Evolutionary conservation across 2,113 vertebrate species (phyloP).

Genomic region (Corythoichthys intestinalis): DNA sequence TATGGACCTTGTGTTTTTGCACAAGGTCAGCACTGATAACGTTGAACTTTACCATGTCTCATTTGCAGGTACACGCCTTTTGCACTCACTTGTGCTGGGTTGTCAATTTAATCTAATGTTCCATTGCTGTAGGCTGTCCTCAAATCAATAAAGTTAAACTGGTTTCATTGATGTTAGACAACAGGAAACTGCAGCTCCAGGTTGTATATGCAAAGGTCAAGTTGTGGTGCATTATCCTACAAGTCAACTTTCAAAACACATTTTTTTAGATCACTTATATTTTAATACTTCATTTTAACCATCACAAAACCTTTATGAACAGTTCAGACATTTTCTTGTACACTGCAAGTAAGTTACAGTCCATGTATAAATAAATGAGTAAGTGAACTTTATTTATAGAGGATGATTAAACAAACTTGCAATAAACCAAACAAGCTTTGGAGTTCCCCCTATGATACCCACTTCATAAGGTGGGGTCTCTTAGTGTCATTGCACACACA

Average conservation of each 20-base stretch:
- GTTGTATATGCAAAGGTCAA: slow-evolving; percentile 27
- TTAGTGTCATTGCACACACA: no score
- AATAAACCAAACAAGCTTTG: not conserved
- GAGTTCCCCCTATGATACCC: not conserved
- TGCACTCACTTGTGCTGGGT: slow-evolving; percentile 14
- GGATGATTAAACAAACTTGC: no score
- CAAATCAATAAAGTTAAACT: slow-evolving; percentile 8
- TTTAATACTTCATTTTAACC: not conserved
- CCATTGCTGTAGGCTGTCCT: not conserved
- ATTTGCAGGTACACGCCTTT: slow-evolving; percentile 5
- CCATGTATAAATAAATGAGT: no score
- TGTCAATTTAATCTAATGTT: slow-evolving; percentile 28
- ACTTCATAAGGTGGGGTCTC: no score
- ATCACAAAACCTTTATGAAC: not conserved
- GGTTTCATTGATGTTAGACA: slow-evolving; percentile 21
- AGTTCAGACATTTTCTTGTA: not conserved
- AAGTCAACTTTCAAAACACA: not conserved
- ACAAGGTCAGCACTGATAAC: slow-evolving; percentile 4
- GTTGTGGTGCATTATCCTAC: not conserved
- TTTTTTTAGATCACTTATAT: not conserved
- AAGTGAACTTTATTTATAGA: no score
- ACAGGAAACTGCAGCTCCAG: not conserved
- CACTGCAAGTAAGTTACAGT: not conserved
- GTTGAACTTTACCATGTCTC: not conserved
- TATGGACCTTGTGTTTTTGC: slow-evolving; percentile 12